Base-by-base conservation (phyloP, 2,797 vertebrate genomes). In the Dryobates pubescens region DNA sequence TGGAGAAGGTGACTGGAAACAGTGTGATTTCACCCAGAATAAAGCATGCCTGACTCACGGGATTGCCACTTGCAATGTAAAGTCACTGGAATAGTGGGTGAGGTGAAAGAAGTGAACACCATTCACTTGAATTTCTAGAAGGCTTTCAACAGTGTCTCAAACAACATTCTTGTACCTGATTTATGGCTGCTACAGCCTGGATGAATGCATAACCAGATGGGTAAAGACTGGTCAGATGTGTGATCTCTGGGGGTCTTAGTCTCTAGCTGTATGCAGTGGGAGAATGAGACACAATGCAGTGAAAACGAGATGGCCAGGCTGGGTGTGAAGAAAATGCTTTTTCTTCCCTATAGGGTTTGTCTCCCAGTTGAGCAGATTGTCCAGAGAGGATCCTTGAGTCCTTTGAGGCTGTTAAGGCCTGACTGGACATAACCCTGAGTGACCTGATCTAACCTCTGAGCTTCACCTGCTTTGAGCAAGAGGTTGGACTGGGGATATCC, bases 271-370 rank as follows among this genome's bases (percentile, higher is more conserved):
- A 13, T 0, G 1, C 54, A 36, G 36, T 63, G 10, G 32, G 7
- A 59, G 26, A 58, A 43, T n/a, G 49, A 47, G 29, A 73, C 19
- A 17, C 6, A 41, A 4, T 10, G 10, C 3, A 7, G 36, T 80
- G 51, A 68, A 58, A 63, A 27, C 7, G 19, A 41, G 22, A n/a
- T 3, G 10, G 49, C 79, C 18, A 17, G n/a, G 17, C 56, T 49
- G 43, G 14, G 3, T 47, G 20, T 36, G 17, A 67, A 43, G 63
- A 75, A 62, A 32, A 36, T 2, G 4, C 3, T 34, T 64, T 24
- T 6, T 2, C 0, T 6, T 12, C 6, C 1, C 9, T 7, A 0
- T 6, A n/a, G 24, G 26, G 30, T 4, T 10, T 36, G 34, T 56
- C 38, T 78, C 12, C 7, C 43, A 36, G 0, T 3, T 34, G 38